Base-by-base conservation (phyloP, 2,797 vertebrate genomes). In the Leptoclinus maculatus region DNA sequence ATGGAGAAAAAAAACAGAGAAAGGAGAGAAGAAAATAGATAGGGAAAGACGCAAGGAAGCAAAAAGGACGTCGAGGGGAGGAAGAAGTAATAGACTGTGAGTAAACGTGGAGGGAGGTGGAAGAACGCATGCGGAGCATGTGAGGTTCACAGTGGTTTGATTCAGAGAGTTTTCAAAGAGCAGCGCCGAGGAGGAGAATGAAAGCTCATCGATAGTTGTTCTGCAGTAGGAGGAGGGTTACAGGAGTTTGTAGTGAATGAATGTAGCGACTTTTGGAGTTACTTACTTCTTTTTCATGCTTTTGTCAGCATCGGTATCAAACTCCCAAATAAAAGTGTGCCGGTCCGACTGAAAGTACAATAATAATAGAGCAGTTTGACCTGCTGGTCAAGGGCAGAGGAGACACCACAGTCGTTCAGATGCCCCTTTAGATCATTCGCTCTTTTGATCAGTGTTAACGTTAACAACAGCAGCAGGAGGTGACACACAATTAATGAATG, bases 191-290 rank as follows among this genome's bases (percentile, higher is more conserved):
- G 17, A 57, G 57, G 57, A 59, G 71, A 57, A 23, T 58, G 57
- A 66, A 49, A 53, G 68, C 63, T 67, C 25, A 49, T 9, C 29
- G 29, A 4, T 32, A 16, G 65, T 29, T 21, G 57, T 54, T 63
- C 16, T 71, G 47, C 67, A 76, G 86, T 60, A 65, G 82, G 79
- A 72, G 66, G 82, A 80, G 51, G 77, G 76, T 78, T 62, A 49
- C 23, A 36, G 59, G 54, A 79, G n/a, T n/a, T n/a, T n/a, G n/a
- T n/a, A n/a, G 71, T 66, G 63, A 74, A 54, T 79, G 65, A 82
- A 86, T 76, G 67, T 74, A 59, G 62, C 62, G 51, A 78, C 64
- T 76, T 12, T 64, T 51, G 38, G 56, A 79, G 66, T 72, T 65
- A 6, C 64, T 76, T 32, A 66, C 39, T 3, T 68, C 25, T 67